These are phyloP conservation scores for Amphiprion percula DNA, from an alignment of 2,113 vertebrate genomes.

Conservation along the genomic window DNA sequence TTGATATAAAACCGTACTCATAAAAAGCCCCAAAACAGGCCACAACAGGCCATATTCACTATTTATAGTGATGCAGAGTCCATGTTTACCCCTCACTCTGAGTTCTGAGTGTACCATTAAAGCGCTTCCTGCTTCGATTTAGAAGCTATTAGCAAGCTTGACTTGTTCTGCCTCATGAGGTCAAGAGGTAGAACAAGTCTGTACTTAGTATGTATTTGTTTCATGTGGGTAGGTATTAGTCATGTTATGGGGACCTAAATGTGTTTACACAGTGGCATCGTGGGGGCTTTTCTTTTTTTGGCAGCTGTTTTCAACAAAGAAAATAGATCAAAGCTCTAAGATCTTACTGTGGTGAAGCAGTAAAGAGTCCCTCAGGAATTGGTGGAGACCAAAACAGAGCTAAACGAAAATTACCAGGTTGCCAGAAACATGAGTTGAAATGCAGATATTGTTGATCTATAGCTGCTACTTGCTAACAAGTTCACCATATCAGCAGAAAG, in stretches of 20 bases:
- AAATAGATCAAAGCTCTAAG: no score
- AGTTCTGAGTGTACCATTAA: constrained; percentile 62
- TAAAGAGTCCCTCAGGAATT: no score
- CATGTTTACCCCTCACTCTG: constrained; percentile 46
- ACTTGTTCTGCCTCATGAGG: constrained; percentile 56
- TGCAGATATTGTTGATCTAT: no score
- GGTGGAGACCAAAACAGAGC: not conserved
- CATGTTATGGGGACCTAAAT: no score
- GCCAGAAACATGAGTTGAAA: not conserved
- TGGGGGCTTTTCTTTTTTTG: no score
- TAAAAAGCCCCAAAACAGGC: constrained; percentile 38
- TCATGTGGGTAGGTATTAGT: no score
- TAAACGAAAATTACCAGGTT: not conserved
- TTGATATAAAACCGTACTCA: constrained; percentile 38
- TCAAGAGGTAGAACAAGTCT: constrained; percentile 52
- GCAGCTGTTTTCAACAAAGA: no score
- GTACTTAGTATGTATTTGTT: constrained; percentile 6
- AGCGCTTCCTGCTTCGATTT: constrained; percentile 55
- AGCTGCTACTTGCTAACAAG: not conserved
- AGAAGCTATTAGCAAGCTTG: constrained; percentile 67
- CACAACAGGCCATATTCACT: constrained; percentile 44
- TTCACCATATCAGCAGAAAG: not conserved
- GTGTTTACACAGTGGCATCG: no score
- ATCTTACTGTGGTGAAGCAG: no score
- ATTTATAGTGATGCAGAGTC: constrained; percentile 65